These are phyloP conservation scores for Apis laboriosa DNA, from an alignment of 1,140 invertebrate species.

Conservation along the genomic window DNA sequence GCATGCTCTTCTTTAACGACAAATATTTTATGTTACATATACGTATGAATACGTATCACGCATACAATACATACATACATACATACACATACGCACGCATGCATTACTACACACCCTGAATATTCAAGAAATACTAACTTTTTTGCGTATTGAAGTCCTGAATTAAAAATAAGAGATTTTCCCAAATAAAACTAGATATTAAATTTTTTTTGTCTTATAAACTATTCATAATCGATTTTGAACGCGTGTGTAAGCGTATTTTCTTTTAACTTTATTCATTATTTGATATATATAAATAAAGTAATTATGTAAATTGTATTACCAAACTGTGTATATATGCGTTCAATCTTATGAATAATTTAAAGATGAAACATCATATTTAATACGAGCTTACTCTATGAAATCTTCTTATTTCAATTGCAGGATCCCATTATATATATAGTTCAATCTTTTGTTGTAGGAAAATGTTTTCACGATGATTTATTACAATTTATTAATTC, in stretches of 20 bases:
- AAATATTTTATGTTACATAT: constrained; percentile 42
- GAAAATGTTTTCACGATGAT: constrained; percentile 66
- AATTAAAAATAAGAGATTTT: constrained; percentile 25
- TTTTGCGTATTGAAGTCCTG: constrained; percentile 13
- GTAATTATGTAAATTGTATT: neutral
- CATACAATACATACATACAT: constrained; percentile 22
- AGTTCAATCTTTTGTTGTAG: constrained; percentile 31
- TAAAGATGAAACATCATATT: neutral
- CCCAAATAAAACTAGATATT: neutral
- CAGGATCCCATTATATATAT: constrained; percentile 10
- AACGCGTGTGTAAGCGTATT: constrained; percentile 36
- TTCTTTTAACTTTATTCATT: neutral
- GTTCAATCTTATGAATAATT: constrained; percentile 32
- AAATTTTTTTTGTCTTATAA: constrained; percentile 6
- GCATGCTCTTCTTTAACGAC: constrained; percentile 22
- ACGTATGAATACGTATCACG: constrained; percentile 23
- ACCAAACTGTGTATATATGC: constrained; percentile 18
- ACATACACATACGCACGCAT: neutral
- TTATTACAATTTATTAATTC: constrained; percentile 72
- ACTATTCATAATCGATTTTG: constrained; percentile 28
- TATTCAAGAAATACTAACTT: constrained; percentile 14
- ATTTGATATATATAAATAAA: neutral
- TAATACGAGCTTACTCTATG: constrained; percentile 1
- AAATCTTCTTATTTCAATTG: constrained; percentile 25
- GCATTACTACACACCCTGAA: neutral